Evolutionary conservation across 1,140 invertebrate genomes (phyloP).

Genomic region (Penaeus indicus): DNA sequence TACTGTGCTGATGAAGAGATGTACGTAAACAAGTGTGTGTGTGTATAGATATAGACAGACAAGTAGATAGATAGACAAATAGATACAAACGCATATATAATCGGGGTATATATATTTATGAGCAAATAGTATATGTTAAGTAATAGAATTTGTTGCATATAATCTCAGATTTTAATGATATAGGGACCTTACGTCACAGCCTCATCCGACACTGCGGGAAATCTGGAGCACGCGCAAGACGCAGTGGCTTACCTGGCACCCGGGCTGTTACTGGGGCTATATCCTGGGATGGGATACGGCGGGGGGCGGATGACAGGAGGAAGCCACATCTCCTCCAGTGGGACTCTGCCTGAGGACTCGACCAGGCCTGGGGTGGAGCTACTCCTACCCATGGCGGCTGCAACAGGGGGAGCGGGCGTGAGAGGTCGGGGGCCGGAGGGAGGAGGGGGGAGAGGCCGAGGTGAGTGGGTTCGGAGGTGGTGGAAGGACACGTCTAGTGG

Average conservation of each 20-base stretch:
- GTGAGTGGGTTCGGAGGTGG: constrained; percentile 28
- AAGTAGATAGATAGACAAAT: too few species aligned
- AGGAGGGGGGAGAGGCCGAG: constrained; percentile 21
- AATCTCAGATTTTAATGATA: too few species aligned
- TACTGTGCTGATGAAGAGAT: too few species aligned
- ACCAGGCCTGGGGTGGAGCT: constrained; percentile 95
- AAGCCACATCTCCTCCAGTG: constrained; percentile 90
- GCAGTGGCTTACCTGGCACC: constrained; percentile 39
- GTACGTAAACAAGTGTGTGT: too few species aligned
- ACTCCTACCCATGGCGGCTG: constrained; percentile 83
- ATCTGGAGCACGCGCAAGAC: not conserved
- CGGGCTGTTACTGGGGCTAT: constrained; percentile 54
- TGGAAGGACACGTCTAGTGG: constrained; percentile 29
- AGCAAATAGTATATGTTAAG: too few species aligned
- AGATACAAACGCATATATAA: too few species aligned
- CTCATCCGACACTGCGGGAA: not conserved
- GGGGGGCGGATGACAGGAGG: constrained; percentile 67
- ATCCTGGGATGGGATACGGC: constrained; percentile 66
- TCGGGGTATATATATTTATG: too few species aligned
- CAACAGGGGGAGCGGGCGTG: constrained; percentile 51
- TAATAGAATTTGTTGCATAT: too few species aligned
- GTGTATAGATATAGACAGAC: not conserved
- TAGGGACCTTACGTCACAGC: too few species aligned
- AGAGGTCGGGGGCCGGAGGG: constrained; percentile 32
- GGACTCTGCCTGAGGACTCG: constrained; percentile 88